Conservation (phyloP, 2,797 vertebrate genomes). For the Spinus olivaceus region DNA sequence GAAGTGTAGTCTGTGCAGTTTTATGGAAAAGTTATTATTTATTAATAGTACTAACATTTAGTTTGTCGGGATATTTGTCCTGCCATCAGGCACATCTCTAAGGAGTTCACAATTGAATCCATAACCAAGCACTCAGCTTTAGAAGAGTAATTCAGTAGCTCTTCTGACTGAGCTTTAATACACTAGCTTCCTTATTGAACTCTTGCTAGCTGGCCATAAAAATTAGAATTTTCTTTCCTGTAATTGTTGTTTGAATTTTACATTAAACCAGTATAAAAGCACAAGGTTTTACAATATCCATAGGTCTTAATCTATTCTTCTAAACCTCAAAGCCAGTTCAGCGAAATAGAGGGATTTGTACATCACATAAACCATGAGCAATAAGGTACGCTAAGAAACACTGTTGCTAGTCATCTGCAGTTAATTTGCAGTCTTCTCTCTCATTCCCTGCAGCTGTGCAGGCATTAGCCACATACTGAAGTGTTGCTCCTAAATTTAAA, state of each 20-base stretch:
- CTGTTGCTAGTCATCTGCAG: too few relatives aligned
- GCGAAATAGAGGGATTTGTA: background rate
- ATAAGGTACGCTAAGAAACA: background rate
- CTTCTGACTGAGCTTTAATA: background rate
- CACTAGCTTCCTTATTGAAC: background rate
- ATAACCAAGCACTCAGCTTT: background rate
- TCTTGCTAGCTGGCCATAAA: background rate
- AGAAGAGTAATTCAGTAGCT: background rate
- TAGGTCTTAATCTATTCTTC: background rate
- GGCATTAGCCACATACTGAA: background rate
- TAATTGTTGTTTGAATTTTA: background rate
- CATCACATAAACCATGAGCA: background rate
- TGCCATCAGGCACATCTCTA: background rate
- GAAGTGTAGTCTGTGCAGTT: background rate
- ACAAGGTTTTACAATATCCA: background rate
- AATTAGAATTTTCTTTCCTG: background rate
- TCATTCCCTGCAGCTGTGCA: background rate
- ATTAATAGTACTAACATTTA: background rate
- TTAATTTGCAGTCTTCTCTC: background rate
- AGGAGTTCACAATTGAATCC: background rate
- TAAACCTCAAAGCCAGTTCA: background rate
- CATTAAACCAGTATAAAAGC: background rate
- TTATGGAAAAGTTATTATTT: background rate
- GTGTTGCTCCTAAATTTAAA: background rate
- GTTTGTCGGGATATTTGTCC: background rate